Evolutionary conservation across 2,113 vertebrate species (phyloP).

Genomic region (Cheirogaleus medius): DNA sequence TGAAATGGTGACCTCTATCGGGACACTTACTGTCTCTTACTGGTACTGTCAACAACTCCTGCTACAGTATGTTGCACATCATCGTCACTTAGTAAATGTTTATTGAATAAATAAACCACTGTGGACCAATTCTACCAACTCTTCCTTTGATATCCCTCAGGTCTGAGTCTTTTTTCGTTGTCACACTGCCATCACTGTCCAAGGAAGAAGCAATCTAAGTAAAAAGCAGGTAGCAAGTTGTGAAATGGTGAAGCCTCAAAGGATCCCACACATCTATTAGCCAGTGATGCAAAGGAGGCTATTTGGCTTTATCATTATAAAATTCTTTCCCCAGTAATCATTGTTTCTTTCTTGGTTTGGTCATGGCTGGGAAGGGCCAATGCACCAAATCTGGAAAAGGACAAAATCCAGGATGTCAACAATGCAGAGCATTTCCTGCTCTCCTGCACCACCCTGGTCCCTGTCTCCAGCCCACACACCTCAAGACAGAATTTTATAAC

Average conservation of each 20-base stretch:
- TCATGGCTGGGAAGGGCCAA: background rate
- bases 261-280: background rate
- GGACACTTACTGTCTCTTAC: background rate
- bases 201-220: background rate
- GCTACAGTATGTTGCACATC: background rate
- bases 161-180: background rate
- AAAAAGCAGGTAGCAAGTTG: background rate
- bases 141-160: background rate
- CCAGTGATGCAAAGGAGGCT: background rate
- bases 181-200: background rate
- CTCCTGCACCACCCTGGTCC: background rate
- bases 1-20: background rate
- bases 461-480: background rate
- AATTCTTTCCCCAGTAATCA: background rate
- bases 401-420: background rate
- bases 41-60: background rate
- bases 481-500: background rate
- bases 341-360: background rate
- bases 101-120: background rate
- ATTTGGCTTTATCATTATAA: background rate
- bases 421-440: background rate
- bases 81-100: background rate
- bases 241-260: background rate
- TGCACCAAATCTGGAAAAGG: background rate
- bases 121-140: background rate